Evolutionary conservation across 1,140 invertebrate genomes (phyloP).

Genomic region (Campoletis sonorensis): DNA sequence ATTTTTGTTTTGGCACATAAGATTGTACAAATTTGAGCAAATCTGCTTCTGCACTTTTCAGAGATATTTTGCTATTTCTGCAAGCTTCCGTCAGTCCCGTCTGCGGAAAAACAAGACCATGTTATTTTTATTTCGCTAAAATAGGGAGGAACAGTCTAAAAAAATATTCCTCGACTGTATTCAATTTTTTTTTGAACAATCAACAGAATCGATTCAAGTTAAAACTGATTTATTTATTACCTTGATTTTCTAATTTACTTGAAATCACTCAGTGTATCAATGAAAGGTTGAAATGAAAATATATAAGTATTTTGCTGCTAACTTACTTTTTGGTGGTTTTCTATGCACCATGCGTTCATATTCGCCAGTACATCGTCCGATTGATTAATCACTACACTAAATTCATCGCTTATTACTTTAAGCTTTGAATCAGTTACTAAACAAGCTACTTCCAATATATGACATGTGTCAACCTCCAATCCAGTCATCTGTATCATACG

Average conservation of each 20-base stretch:
- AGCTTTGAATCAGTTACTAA: slow-evolving; percentile 90
- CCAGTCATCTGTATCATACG: slow-evolving; percentile 73
- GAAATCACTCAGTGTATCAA: no score
- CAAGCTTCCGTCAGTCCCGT: slow-evolving; percentile 86
- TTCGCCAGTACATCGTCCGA: slow-evolving; percentile 82
- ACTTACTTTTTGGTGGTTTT: slow-evolving; percentile 84
- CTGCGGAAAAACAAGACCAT: slow-evolving; percentile 74
- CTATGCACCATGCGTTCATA: slow-evolving; percentile 91
- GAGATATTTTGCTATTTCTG: slow-evolving; percentile 81
- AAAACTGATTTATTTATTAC: no score
- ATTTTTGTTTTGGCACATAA: slow-evolving; percentile 80
- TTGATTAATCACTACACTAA: slow-evolving; percentile 90
- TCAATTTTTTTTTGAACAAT: no score
- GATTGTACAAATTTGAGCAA: slow-evolving; percentile 85
- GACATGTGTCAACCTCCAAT: slow-evolving; percentile 85
- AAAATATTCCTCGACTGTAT: no score
- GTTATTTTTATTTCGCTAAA: no score
- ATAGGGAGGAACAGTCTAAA: no score
- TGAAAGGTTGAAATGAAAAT: background rate
- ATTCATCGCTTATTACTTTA: slow-evolving; percentile 86
- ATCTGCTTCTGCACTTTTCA: slow-evolving; percentile 82
- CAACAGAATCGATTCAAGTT: no score
- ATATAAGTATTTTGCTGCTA: slow-evolving; percentile 75
- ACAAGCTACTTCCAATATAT: slow-evolving; percentile 93
- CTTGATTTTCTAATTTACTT: no score